These are phyloP conservation scores for Tauraco hartlaubi DNA, from an alignment of 2,797 vertebrate genomes.

Conservation along the genomic window DNA sequence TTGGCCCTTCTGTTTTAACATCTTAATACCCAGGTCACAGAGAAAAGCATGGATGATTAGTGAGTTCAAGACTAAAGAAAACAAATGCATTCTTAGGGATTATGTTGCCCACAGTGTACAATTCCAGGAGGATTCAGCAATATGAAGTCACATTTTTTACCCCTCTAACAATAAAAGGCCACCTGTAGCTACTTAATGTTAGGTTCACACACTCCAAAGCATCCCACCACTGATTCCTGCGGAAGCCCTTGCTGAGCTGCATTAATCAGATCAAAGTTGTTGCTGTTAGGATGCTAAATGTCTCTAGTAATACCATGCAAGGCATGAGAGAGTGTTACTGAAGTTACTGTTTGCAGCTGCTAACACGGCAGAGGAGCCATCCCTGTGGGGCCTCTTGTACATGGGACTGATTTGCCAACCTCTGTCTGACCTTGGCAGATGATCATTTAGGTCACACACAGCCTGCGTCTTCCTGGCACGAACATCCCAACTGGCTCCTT, in stretches of 20 bases:
- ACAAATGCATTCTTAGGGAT: not conserved
- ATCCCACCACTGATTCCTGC: not conserved
- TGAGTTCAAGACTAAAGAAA: not conserved
- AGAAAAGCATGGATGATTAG: not conserved
- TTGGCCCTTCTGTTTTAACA: not conserved
- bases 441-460: not conserved
- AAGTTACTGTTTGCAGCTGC: not conserved
- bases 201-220: not conserved
- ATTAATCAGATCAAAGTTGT: constrained; percentile 26
- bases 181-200: not conserved
- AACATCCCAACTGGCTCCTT: not conserved
- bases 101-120: not conserved
- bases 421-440: not conserved
- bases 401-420: not conserved
- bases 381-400: not conserved
- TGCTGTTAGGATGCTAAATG: not conserved
- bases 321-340: not conserved
- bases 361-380: not conserved
- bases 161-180: not conserved
- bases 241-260: not conserved
- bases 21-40: not conserved
- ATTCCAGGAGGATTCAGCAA: not conserved
- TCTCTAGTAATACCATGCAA: not conserved
- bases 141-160: not conserved
- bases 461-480: not conserved